phyloP scores from a whole-genome alignment of 2,797 vertebrate genomes.

The Gymnocypris eckloni region DNA sequence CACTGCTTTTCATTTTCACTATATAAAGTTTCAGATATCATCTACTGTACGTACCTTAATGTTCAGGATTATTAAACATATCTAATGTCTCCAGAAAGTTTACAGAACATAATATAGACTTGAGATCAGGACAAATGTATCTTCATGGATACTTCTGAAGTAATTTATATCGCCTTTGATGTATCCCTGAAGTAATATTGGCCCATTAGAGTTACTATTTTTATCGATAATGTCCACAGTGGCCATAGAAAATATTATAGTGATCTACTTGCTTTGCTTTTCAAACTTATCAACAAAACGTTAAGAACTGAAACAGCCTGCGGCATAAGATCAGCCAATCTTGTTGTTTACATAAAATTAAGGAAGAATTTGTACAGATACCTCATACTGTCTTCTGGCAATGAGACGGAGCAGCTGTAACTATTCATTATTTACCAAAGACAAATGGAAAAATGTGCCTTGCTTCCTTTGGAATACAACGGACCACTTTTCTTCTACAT shows the following conservation, averaged over 20 bases:
- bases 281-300: background rate
- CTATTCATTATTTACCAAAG: constrained; percentile 55
- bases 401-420: constrained; percentile 25
- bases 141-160: background rate
- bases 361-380: constrained; percentile 15
- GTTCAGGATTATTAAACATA: background rate
- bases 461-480: constrained; percentile 4
- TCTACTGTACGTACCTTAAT: background rate
- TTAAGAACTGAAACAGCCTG: constrained; percentile 2
- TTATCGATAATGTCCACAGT: background rate
- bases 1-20: background rate
- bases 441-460: constrained; percentile 50
- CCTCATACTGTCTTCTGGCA: constrained; percentile 5
- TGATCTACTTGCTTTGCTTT: constrained; percentile 7
- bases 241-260: background rate
- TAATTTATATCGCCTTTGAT: constrained; percentile 11
- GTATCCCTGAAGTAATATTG: background rate
- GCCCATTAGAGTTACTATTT: constrained; percentile 22
- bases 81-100: constrained; percentile 19
- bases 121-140: background rate
- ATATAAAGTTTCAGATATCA: constrained; percentile 3
- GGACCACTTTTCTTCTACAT: background rate
- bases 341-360: background rate
- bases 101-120: background rate
- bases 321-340: background rate